Conservation (phyloP, 2,888 invertebrate species). For the Meganola albula region DNA sequence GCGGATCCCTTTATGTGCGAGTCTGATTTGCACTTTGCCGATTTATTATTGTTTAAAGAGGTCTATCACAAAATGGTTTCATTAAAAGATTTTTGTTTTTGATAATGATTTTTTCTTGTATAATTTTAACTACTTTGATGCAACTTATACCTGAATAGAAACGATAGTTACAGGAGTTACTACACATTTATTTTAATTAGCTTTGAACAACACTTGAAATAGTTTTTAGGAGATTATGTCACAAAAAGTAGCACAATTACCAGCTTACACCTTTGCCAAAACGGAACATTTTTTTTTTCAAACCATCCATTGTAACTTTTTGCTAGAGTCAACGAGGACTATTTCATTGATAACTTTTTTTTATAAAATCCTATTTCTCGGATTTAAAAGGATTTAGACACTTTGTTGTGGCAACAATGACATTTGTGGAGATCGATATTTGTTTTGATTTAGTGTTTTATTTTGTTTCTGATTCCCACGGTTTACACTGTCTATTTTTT, state of each 20-base stretch:
- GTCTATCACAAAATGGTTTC: too few relatives aligned
- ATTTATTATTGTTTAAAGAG: too few relatives aligned
- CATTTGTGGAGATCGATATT: conserved; percentile 64
- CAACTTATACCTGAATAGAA: too few relatives aligned
- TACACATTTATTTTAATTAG: too few relatives aligned
- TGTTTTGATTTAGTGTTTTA: conserved; percentile 63
- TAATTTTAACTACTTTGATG: too few relatives aligned
- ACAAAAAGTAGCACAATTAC: conserved; percentile 49
- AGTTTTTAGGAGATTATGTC: conserved; percentile 34
- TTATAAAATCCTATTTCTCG: conserved; percentile 70
- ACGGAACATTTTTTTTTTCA: conserved; percentile 45
- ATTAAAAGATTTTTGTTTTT: too few relatives aligned
- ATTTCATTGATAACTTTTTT: conserved; percentile 48
- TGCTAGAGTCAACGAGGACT: conserved; percentile 69
- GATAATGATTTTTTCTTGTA: too few relatives aligned
- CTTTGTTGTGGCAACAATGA: conserved; percentile 76
- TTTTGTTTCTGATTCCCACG: conserved; percentile 52
- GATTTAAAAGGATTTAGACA: conserved; percentile 75
- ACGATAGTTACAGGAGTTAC: too few relatives aligned
- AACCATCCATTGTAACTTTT: conserved; percentile 56
- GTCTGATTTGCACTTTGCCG: too few relatives aligned
- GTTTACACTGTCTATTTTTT: too few relatives aligned
- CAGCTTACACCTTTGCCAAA: conserved; percentile 60
- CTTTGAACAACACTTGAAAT: conserved; percentile 38
- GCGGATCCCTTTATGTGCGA: too few relatives aligned